phyloP scores from a whole-genome alignment of 2,113 vertebrate species.

The Lipophrys pholis region DNA sequence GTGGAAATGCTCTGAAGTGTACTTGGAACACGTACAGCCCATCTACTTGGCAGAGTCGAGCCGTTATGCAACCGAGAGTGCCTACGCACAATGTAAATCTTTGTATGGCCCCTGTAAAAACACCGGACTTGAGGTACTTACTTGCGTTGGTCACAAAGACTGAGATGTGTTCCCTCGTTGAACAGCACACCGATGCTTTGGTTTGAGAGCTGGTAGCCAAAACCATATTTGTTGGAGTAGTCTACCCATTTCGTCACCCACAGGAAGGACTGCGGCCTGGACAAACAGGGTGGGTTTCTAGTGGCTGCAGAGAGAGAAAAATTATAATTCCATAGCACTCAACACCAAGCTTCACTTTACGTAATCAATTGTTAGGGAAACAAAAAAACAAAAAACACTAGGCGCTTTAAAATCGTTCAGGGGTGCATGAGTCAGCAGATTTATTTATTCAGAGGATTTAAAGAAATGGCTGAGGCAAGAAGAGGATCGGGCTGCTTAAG shows the following conservation, averaged over 20 bases:
- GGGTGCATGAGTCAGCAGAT: constrained; percentile 31
- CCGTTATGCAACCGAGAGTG: background rate
- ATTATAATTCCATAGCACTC: background rate
- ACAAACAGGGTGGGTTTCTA: constrained; percentile 90
- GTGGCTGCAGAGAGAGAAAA: constrained; percentile 79
- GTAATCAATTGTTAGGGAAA: no score
- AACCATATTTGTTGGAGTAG: constrained; percentile 98
- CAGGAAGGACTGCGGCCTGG: constrained; percentile 90
- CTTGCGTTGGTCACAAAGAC: constrained; percentile 91
- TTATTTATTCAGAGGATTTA: constrained; percentile 5
- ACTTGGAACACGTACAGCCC: background rate
- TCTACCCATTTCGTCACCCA: constrained; percentile 99
- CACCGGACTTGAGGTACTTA: constrained; percentile 57
- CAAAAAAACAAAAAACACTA: background rate
- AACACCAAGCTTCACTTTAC: background rate
- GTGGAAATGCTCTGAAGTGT: background rate
- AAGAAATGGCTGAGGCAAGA: constrained; percentile 5
- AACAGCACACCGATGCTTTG: constrained; percentile 94
- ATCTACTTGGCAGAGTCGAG: background rate
- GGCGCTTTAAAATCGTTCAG: background rate
- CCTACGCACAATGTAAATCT: background rate
- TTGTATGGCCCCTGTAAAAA: background rate
- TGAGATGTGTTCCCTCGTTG: constrained; percentile 96
- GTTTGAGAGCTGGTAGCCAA: constrained; percentile 97
- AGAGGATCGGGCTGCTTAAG: constrained; percentile 26